phyloP scores from a whole-genome alignment of 2,888 invertebrate species.

The Dyspetes luteomarginatus region DNA sequence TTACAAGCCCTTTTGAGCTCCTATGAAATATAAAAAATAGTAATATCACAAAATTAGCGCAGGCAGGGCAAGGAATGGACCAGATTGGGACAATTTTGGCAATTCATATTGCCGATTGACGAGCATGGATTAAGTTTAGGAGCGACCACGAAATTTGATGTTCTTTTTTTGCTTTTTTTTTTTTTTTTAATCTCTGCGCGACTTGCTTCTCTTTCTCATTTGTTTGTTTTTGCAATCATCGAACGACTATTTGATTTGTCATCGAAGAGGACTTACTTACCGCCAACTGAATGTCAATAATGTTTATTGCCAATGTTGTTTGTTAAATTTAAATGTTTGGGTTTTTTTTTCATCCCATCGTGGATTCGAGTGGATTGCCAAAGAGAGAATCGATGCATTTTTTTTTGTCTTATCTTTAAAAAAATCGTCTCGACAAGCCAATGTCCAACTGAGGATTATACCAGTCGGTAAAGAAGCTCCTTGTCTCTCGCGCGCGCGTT shows the following conservation, averaged over 20 bases:
- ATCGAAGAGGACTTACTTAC: conserved; percentile 1
- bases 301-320: conserved; percentile 47
- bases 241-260: conserved; percentile 51
- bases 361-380: conserved; percentile 17
- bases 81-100: conserved; percentile 72
- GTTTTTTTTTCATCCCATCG: conserved; percentile 9
- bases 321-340: conserved; percentile 39
- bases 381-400: conserved; percentile 48
- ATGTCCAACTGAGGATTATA: no score
- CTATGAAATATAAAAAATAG: conserved; percentile 81
- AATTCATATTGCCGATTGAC: conserved; percentile 65
- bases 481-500: conserved; percentile 72
- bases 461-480: conserved; percentile 33
- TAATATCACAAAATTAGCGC: conserved; percentile 82
- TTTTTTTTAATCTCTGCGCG: conserved; percentile 28
- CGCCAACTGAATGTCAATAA: conserved; percentile 33
- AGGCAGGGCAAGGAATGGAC: conserved; percentile 80
- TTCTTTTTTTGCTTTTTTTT: conserved; percentile 11
- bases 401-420: background rate
- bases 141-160: conserved; percentile 73
- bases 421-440: no score
- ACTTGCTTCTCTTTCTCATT: conserved; percentile 28
- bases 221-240: conserved; percentile 33
- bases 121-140: conserved; percentile 71
- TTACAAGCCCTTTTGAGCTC: conserved; percentile 72